phyloP scores from a whole-genome alignment of 2,888 invertebrate species.

The Calliopum simillimum region DNA sequence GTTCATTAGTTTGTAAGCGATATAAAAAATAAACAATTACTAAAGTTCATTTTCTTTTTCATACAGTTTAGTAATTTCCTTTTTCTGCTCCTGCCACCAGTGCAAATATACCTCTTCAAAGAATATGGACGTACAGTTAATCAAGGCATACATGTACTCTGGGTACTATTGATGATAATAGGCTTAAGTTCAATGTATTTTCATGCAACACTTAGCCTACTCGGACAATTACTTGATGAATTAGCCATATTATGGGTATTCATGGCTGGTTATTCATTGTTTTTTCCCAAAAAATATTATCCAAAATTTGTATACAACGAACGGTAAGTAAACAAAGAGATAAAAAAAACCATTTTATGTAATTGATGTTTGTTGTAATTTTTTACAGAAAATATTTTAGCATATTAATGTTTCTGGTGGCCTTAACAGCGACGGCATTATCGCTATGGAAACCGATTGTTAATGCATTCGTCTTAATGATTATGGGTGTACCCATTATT shows the following conservation, averaged over 20 bases:
- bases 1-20: too few relatives aligned
- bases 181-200: conserved; percentile 87
- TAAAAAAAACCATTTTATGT: not conserved
- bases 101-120: conserved; percentile 81
- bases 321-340: conserved; percentile 68
- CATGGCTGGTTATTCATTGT: conserved; percentile 82
- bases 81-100: conserved; percentile 81
- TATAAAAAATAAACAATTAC: too few relatives aligned
- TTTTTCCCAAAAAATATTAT: conserved; percentile 78
- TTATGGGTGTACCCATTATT: conserved; percentile 77
- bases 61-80: conserved; percentile 81
- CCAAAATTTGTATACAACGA: conserved; percentile 75
- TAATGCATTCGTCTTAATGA: conserved; percentile 86
- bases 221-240: conserved; percentile 85
- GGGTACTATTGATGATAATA: conserved; percentile 83
- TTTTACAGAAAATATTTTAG: conserved; percentile 73
- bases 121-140: conserved; percentile 81
- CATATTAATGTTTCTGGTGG: conserved; percentile 71
- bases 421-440: conserved; percentile 75
- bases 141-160: conserved; percentile 82
- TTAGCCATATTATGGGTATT: conserved; percentile 86
- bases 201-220: conserved; percentile 84
- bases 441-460: conserved; percentile 82
- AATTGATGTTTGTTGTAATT: conserved; percentile 3
- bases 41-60: conserved; percentile 22